Evolutionary conservation across 1,140 invertebrate species (phyloP).

Genomic region (Marisa cornuarietis): DNA sequence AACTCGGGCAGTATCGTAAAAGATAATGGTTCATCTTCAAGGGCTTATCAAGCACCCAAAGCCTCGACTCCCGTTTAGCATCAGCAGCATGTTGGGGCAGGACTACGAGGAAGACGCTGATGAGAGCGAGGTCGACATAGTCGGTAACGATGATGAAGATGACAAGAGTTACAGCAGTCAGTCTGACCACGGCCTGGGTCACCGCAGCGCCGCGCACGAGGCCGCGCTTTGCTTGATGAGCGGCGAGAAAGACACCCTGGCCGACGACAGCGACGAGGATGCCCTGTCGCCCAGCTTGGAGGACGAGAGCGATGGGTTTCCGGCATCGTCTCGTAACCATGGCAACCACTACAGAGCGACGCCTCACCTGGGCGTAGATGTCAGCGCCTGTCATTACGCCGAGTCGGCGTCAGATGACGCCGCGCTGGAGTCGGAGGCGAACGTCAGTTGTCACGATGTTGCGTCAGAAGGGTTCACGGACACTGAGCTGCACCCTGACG

Average conservation of each 20-base stretch:
- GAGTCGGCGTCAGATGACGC: background rate
- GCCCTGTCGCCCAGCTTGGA: too few species aligned
- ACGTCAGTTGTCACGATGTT: background rate
- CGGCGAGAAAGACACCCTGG: too few species aligned
- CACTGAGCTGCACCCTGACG: constrained; percentile 9
- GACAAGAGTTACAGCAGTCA: too few species aligned
- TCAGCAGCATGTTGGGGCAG: constrained; percentile 47
- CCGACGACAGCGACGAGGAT: too few species aligned
- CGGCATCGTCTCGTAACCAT: too few species aligned
- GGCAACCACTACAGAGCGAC: too few species aligned
- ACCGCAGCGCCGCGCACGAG: too few species aligned
- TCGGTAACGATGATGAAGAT: constrained; percentile 12
- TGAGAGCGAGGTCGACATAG: constrained; percentile 65
- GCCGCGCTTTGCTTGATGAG: too few species aligned
- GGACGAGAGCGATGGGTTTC: too few species aligned
- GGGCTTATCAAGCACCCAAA: constrained; percentile 4
- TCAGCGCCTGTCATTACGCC: background rate
- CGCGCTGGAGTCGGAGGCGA: background rate
- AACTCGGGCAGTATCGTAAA: background rate
- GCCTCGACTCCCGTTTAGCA: constrained; percentile 41
- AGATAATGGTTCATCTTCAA: constrained; percentile 23
- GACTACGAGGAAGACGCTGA: constrained; percentile 88
- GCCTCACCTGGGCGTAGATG: constrained; percentile 4
- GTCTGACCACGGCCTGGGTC: too few species aligned
- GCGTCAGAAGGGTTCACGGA: constrained; percentile 17